Percentiles rank a stretch among this genome's conserved stretches.
phyloP scores from a whole-genome alignment of 1,140 invertebrate species.

The Vollenhovia emeryi region DNA sequence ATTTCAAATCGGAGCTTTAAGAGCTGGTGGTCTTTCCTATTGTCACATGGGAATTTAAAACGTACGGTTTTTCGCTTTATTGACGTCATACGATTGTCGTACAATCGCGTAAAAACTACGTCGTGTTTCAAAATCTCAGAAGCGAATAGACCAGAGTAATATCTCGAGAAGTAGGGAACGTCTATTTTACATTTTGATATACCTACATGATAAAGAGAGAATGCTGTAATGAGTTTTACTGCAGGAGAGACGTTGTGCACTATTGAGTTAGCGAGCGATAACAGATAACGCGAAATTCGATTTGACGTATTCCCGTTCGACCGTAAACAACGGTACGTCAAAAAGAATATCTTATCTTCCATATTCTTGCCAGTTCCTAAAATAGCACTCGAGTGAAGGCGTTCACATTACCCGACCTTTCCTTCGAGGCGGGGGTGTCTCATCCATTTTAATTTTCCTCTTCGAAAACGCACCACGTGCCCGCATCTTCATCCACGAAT shows the following conservation, averaged over 20 bases:
- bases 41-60: background rate
- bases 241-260: background rate
- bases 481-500: constrained; percentile 32
- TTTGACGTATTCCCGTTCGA: constrained; percentile 36
- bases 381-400: constrained; percentile 22
- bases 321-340: constrained; percentile 52
- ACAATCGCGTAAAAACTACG: background rate
- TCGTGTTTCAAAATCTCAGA: background rate
- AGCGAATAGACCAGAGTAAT: background rate
- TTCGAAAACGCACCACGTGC: constrained; percentile 7
- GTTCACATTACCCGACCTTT: constrained; percentile 23
- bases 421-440: constrained; percentile 38
- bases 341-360: constrained; percentile 28
- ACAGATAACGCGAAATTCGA: constrained; percentile 40
- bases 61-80: too few relatives aligned
- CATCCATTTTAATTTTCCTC: constrained; percentile 71
- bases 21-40: background rate
- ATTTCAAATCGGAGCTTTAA: background rate
- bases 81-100: background rate
- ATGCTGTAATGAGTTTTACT: constrained; percentile 19
- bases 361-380: constrained; percentile 34
- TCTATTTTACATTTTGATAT: background rate
- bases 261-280: constrained; percentile 41
- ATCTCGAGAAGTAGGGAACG: background rate
- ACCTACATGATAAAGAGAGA: background rate